Base-by-base conservation (phyloP, 2,888 invertebrate genomes). In the Atherix ibis region DNA sequence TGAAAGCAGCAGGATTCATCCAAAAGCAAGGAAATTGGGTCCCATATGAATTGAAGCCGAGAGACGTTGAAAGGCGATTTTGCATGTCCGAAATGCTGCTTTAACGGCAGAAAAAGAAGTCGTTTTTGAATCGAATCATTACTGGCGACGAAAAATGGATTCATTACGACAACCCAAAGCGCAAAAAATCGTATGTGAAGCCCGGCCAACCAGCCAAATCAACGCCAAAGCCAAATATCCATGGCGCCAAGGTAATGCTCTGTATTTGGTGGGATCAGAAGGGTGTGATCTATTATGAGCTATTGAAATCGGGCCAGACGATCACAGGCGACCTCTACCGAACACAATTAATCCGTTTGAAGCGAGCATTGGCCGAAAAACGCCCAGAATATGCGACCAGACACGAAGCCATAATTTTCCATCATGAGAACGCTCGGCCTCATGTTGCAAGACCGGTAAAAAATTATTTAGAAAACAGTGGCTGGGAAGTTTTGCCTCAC, bases 221-320 rank as follows among this genome's bases (percentile, higher is more conserved):
- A 9, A 32, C 22, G 13, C 22, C 34, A 19, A 28, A 34, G 12
- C 34, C 22, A 19, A 34, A 34, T 34, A 34, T 34, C 14, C 28
- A 34, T 31, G 18, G 31, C 13, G 25, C 24, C 14, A 35, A 35
- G 31, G 22, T 31, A 25, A 31, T 36, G 27, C 35, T 26, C 15
- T 26, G 32, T 18, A 19, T 27, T 32, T 36, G 36, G 26, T 36
- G 27, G 27, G 31, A 36, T 14, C 27, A 32, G 27, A 27, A 27
- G 18, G 15, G 31, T 19, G 19, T 36, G 10, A 22, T 32, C 5
- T 15, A 36, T 22, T 36, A 27, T 14, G 36, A 35, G 31, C 27
- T 35, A 18, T 13, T 35, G 17, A 35, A 35, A 35, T 14, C 25
- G 17, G 26, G 31, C 13, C 18, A 36, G 27, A 27, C 36, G 14